phyloP scores from a whole-genome alignment of 2,113 vertebrate species.

The Carassius carassius region DNA sequence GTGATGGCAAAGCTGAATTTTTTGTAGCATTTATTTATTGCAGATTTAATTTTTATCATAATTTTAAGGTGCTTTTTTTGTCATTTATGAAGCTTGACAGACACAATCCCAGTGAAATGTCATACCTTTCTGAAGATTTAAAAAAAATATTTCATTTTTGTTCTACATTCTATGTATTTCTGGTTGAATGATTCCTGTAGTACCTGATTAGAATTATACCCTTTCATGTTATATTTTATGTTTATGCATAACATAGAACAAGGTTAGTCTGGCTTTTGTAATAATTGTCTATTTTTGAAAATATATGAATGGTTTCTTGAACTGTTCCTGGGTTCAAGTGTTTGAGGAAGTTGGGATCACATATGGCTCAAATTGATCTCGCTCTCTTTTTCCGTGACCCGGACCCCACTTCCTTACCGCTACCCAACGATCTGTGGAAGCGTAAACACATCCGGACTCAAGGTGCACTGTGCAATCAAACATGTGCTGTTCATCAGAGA shows the following conservation, averaged over 20 bases:
- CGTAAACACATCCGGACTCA: constrained; percentile 54
- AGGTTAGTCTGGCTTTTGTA: not conserved
- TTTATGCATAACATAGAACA: not conserved
- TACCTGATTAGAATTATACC: not conserved
- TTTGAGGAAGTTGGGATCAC: constrained; percentile 16
- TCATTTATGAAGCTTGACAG: not conserved
- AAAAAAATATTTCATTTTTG: not conserved
- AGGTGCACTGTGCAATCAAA: constrained; percentile 56
- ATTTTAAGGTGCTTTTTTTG: not conserved
- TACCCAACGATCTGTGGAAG: constrained; percentile 58
- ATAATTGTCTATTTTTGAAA: not conserved
- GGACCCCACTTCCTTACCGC: constrained; percentile 54
- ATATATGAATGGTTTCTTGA: not conserved
- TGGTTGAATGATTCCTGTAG: not conserved
- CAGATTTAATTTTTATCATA: not conserved
- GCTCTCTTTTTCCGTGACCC: constrained; percentile 32
- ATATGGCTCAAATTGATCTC: constrained; percentile 39
- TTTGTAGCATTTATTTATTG: not conserved
- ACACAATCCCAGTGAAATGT: not conserved
- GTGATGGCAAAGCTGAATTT: not conserved
- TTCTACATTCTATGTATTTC: not conserved
- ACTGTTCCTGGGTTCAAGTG: constrained; percentile 12
- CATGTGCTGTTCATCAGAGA: constrained; percentile 59
- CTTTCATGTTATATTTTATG: not conserved
- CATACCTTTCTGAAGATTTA: not conserved